Evolutionary conservation across 2,113 vertebrate species (phyloP), one percentile per base, ranked within the genome.

Genomic region (Gavia stellata): DNA sequence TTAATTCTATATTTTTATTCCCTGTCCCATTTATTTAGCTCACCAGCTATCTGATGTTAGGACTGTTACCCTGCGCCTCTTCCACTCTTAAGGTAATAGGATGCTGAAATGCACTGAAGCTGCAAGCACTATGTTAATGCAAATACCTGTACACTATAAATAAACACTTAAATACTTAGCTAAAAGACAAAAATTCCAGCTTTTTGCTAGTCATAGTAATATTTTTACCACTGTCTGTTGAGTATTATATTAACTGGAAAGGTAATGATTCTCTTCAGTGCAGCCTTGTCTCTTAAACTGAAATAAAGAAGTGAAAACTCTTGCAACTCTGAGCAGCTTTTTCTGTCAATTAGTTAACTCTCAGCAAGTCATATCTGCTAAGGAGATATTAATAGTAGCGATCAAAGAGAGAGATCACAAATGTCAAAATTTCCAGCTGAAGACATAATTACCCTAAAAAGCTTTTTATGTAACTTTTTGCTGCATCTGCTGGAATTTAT

Each of bases 381-480:
- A 90, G 91, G 73, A 85, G 92, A 67, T 97, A 97, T 96, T 97
- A 97, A 97, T 95, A 97, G 96, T 26, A 94, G 78, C 14, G 56
- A 96, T 96, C 92, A 96, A 96, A 95, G 83, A 82, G 71, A 91
- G 81, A 95, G 84, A 95, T 96, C 93, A 95, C 95, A 91, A 92
- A 96, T 93, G 96, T 94, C 94, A 97, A 95, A 96, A 96, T 94
- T 95, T 97, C 73, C 83, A 96, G 74, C 67, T 97, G 97, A 97
- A 97, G 97, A 91, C 83, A 96, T 96, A 97, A 97, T 97, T 97
- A 81, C 81, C 20, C 59, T 95, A 91, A 96, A 96, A 97, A 96
- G 89, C 73, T 83, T 95, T 96, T 97, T 96, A 97, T 96, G 58
- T 97, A 97, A 97, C 93, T 93, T 96, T 96, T 88, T 91, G 49